These are phyloP conservation scores for Lonchura striata DNA, from an alignment of 2,113 vertebrate genomes.

Conservation along the genomic window DNA sequence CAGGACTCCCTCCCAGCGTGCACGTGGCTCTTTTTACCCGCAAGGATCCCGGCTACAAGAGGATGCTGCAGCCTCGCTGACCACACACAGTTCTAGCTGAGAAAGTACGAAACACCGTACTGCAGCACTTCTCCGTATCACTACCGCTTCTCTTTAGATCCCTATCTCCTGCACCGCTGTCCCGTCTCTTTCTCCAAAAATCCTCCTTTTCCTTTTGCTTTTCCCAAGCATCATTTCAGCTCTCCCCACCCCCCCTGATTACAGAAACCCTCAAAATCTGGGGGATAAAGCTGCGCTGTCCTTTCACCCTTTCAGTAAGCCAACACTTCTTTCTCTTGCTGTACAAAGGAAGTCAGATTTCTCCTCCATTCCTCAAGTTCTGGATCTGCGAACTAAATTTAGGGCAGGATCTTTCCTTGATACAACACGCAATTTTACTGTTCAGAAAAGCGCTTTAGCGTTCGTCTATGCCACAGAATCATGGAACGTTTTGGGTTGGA, in stretches of 20 bases:
- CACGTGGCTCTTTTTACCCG: neutral
- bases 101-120: rapidly evolving
- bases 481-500: neutral
- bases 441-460: neutral
- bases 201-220: neutral
- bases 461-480: neutral
- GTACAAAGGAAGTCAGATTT: neutral
- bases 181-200: neutral
- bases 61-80: neutral
- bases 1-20: too few relatives aligned
- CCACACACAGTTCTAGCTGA: neutral
- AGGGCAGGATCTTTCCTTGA: neutral
- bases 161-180: neutral
- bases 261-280: neutral
- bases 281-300: rapidly evolving
- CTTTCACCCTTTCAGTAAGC: neutral
- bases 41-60: neutral
- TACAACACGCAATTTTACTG: neutral
- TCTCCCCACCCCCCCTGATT: neutral
- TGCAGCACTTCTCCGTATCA: neutral
- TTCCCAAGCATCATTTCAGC: neutral
- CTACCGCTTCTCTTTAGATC: neutral
- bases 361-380: neutral
- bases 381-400: neutral
- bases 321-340: neutral